Evolutionary conservation across 2,888 invertebrate genomes (phyloP), one percentile per base, ranked within the genome.

Genomic region (Ptilodon capucinus): DNA sequence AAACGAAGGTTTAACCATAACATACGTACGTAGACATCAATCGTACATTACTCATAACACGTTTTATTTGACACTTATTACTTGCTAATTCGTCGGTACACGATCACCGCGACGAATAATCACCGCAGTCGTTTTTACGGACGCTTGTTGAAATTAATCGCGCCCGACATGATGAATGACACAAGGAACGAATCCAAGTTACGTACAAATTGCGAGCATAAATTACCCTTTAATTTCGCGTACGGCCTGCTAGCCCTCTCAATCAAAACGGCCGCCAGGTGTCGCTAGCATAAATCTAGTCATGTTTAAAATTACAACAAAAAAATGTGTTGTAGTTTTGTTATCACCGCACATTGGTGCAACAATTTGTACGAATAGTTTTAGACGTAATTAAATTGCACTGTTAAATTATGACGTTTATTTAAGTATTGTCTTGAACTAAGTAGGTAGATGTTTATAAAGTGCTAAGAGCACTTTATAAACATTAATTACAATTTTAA

Each of bases 201-300:
- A 79, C 84, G 84, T 85, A 86, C 85, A 89, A 89, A 91, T 88
- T 89, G 86, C 86, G 80, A 78, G 84, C 85, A 90, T 90, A 89
- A 89, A 88, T 90, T 88, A 86, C 81, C 77, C 81, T 87, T 86
- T 87, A 88, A 89, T 89, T 85, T 81, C 81, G 79, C 79, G 81
- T 84, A 83, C 86, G 80, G 81, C 76, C 79, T 63, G 65, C 61
- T 67, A 61, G 73, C 74, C 68, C 82, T 76, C 82, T 84, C 84
- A 77, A 81, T 82, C 82, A 81, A 77, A 56, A 68, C 66, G 64
- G 57, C 66, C 68, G 68, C 78, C 89, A 88, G 88, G 89, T 89
- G 89, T 77, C 81, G 81, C 81, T 71, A 62, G 54, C 77, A 84
- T 86, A 81, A 86, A 86, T 86, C 75, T 72, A 25, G 53, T 56